A percentile compares a stretch with the other conserved stretches of the same genome.
phyloP scores from a whole-genome alignment of 2,113 vertebrate genomes.

The Thamnaconus septentrionalis region DNA sequence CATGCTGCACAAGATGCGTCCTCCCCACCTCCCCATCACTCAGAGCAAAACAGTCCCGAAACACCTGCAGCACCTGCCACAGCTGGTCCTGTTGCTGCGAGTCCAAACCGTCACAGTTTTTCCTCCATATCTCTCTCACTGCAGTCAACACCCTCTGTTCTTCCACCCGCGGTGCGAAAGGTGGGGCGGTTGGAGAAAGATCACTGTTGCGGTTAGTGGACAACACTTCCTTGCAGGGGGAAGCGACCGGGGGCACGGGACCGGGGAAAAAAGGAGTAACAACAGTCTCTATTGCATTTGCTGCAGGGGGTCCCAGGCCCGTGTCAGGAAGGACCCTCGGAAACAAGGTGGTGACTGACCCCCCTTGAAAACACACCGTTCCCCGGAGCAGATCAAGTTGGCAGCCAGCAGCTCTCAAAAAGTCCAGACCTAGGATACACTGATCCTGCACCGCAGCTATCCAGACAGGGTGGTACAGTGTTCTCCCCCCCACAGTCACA shows the following conservation, averaged over 20 bases:
- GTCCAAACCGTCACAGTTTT: too few relatives aligned
- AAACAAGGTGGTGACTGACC: too few relatives aligned
- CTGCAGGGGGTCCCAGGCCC: too few relatives aligned
- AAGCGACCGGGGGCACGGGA: too few relatives aligned
- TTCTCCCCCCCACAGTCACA: too few relatives aligned
- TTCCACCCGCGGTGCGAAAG: too few relatives aligned
- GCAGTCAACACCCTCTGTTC: neutral
- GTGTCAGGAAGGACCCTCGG: too few relatives aligned
- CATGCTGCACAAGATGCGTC: slow-evolving; percentile 17
- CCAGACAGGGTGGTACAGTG: neutral
- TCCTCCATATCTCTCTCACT: neutral
- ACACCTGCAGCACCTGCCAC: neutral
- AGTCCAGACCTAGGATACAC: neutral
- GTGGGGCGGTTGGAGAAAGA: neutral
- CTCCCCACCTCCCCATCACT: neutral
- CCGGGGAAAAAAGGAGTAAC: too few relatives aligned
- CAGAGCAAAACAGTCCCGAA: neutral
- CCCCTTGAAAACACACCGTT: neutral
- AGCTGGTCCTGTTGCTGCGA: too few relatives aligned
- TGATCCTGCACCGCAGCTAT: neutral
- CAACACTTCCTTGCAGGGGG: too few relatives aligned
- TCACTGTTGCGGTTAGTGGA: too few relatives aligned
- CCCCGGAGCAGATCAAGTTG: neutral
- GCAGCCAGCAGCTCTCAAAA: neutral
- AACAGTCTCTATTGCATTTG: too few relatives aligned